Evolutionary conservation across 2,113 vertebrate species (phyloP).

Genomic region (Corythornis cristatus): DNA sequence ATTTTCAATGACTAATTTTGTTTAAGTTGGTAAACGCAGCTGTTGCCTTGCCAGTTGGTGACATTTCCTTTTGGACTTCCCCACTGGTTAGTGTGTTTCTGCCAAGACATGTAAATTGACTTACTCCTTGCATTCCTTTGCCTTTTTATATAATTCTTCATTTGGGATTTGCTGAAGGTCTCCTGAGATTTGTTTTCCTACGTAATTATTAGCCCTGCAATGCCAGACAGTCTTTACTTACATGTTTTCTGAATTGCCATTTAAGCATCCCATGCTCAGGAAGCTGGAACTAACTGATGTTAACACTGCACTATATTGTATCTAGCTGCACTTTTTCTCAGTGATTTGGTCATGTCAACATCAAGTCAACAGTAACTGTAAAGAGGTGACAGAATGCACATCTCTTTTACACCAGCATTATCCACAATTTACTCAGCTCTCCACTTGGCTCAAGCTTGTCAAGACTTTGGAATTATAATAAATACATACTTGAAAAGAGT

Average conservation of each 20-base stretch:
- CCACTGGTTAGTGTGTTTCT: conserved; percentile 29
- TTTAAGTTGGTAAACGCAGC: conserved; percentile 72
- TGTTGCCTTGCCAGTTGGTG: conserved; percentile 71
- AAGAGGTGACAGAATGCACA: background rate
- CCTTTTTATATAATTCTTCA: conserved; percentile 31
- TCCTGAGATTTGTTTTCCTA: conserved; percentile 1
- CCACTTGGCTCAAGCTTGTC: background rate
- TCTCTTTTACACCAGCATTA: background rate
- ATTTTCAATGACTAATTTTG: conserved; percentile 71
- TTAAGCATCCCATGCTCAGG: background rate
- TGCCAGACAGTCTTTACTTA: background rate
- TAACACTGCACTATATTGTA: background rate
- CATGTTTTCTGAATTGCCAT: background rate
- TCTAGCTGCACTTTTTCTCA: background rate
- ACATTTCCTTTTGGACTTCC: conserved; percentile 73
- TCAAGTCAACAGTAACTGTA: background rate
- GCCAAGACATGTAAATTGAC: conserved; percentile 65
- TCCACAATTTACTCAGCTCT: background rate
- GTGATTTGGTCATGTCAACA: background rate
- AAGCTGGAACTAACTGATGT: background rate
- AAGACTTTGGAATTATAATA: background rate
- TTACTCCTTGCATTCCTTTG: conserved; percentile 52
- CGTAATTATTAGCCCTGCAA: background rate
- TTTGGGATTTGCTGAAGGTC: conserved; percentile 2
- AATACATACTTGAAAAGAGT: background rate